A percentile compares a stretch with the other conserved stretches of the same genome.
phyloP scores from a whole-genome alignment of 2,113 vertebrate species.

The Podarcis cretensis region DNA sequence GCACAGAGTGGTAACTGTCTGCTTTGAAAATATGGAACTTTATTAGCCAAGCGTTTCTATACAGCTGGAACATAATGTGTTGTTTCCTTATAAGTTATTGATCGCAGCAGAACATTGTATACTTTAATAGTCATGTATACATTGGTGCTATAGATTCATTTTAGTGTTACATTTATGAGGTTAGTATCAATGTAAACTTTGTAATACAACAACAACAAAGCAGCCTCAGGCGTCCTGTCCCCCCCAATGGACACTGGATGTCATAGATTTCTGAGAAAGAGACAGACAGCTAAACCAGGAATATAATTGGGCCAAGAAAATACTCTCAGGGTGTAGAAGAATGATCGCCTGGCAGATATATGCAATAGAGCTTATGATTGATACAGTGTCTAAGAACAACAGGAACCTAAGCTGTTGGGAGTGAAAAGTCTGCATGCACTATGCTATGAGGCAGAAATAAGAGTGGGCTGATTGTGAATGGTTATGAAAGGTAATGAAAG shows the following conservation, averaged over 20 bases:
- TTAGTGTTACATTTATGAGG: slow-evolving; percentile 46
- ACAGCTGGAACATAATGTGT: slow-evolving; percentile 38
- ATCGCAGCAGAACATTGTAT: slow-evolving; percentile 28
- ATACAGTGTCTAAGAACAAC: background rate
- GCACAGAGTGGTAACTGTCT: background rate
- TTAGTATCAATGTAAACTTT: slow-evolving; percentile 33
- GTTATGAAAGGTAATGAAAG: slow-evolving; percentile 46
- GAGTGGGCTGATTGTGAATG: slow-evolving; percentile 30
- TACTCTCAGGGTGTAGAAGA: slow-evolving; percentile 38
- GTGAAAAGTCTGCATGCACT: slow-evolving; percentile 20
- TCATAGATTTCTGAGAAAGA: slow-evolving; percentile 58
- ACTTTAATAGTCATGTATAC: slow-evolving; percentile 35
- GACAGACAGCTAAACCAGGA: slow-evolving; percentile 41
- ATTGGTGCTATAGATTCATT: slow-evolving; percentile 17
- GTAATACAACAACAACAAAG: slow-evolving; percentile 22
- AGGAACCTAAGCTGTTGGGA: background rate
- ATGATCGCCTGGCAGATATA: background rate
- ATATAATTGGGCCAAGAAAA: slow-evolving; percentile 53
- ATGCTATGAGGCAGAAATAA: slow-evolving; percentile 2
- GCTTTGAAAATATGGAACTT: background rate
- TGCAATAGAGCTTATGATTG: background rate
- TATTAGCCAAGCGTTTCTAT: background rate
- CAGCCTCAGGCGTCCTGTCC: slow-evolving; percentile 39
- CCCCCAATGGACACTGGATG: background rate
- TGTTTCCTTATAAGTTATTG: slow-evolving; percentile 50